Evolutionary conservation across 2,797 vertebrate genomes (phyloP).

Genomic region (Etheostoma perlongum): DNA sequence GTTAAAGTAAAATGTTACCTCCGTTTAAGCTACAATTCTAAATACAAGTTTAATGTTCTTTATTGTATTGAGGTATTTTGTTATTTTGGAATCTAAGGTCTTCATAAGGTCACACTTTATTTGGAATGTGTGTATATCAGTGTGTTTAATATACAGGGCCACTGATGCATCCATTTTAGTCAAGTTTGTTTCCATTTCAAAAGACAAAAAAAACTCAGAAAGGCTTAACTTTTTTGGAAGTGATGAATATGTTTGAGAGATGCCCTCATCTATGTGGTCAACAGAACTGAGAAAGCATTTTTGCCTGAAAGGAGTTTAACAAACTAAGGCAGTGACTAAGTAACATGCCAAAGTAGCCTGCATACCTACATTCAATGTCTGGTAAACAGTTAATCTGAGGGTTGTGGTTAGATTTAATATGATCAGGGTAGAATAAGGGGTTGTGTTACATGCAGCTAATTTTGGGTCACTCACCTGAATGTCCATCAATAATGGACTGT

Average conservation of each 20-base stretch:
- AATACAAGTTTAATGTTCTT: background rate
- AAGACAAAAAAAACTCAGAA: constrained; percentile 38
- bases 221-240: constrained; percentile 41
- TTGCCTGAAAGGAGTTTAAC: constrained; percentile 24
- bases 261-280: constrained; percentile 37
- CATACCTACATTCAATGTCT: background rate
- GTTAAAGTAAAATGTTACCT: background rate
- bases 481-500: too few relatives aligned
- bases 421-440: background rate
- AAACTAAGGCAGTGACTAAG: constrained; percentile 23
- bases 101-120: constrained; percentile 20
- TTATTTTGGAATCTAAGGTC: background rate
- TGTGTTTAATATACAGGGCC: constrained; percentile 52
- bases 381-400: background rate
- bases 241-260: constrained; percentile 45
- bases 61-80: background rate
- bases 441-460: background rate
- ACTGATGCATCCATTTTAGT: constrained; percentile 47
- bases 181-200: constrained; percentile 52
- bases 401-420: background rate
- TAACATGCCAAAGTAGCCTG: constrained; percentile 10
- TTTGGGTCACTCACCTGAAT: too few relatives aligned
- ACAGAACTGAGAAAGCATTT: constrained; percentile 32
- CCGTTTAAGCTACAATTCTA: background rate
- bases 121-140: constrained; percentile 35